Conservation (phyloP, 2,797 vertebrate species). For the Cryptoprocta ferox region DNA sequence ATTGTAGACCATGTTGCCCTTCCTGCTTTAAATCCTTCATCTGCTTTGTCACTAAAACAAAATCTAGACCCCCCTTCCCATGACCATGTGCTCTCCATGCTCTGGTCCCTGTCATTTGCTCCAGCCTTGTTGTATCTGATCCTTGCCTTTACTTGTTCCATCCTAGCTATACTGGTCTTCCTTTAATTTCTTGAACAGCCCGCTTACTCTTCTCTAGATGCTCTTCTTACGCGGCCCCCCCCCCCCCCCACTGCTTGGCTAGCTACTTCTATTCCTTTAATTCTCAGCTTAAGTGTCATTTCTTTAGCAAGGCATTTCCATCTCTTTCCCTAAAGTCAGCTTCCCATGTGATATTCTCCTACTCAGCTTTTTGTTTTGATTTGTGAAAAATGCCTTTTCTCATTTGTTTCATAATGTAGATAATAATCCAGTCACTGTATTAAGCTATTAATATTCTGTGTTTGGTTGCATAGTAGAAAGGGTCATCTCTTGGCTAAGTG, state of each 20-base stretch:
- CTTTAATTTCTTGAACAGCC: background rate
- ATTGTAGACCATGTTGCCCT: background rate
- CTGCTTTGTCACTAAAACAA: background rate
- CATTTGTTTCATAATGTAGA: background rate
- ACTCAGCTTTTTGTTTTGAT: conserved; percentile 17
- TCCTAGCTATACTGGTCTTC: background rate
- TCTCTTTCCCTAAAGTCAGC: background rate
- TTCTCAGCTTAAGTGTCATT: background rate
- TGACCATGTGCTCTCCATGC: background rate
- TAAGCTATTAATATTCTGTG: background rate
- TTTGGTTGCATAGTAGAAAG: background rate
- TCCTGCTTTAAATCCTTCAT: background rate
- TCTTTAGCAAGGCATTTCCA: background rate
- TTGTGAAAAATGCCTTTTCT: background rate
- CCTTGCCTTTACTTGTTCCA: background rate
- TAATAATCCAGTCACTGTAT: background rate
- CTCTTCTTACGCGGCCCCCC: background rate
- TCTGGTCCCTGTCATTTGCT: background rate
- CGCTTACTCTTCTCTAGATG: background rate
- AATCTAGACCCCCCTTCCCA: background rate
- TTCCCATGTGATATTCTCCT: background rate
- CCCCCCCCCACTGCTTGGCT: background rate
- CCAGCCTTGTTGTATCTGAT: background rate
- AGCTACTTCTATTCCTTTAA: background rate
- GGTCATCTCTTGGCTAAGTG: background rate